Evolutionary conservation across 2,113 vertebrate species (phyloP), one percentile per base, ranked within the genome.

Genomic region (Cercopithecus mona): DNA sequence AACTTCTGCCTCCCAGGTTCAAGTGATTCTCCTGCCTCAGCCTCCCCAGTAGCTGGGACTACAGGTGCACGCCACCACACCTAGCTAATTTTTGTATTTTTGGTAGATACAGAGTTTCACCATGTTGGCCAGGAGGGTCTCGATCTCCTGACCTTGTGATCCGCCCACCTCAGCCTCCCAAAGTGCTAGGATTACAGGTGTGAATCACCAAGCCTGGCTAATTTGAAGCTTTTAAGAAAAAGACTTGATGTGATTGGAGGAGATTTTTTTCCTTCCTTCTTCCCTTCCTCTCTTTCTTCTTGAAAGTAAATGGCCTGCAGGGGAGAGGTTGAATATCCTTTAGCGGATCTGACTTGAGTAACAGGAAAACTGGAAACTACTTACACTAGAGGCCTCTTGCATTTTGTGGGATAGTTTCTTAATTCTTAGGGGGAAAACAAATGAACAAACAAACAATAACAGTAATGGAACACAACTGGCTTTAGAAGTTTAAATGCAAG

Each of bases 401-500:
- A 89, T 92, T 94, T 76, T 73, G 22, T 35, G 5, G 78, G 23
- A 66, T 75, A 50, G 43, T 76, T 95, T 94, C 18, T 76, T 61
- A 72, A 27, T 27, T 27, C 25, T 61, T 27, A 27, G 59, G 4
- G 52, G 52, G 52, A 23, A 4, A 25, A 57, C 55, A 57, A 57
- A 50, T 50, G 48, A 57, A 57, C 55, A 57, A 43, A 66, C 76
- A 55, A 96, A 79, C 17, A 61, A 68, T 88, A 25, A 88, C 6
- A 82, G 23, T 61, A 86, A 78, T 55, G 23, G 75, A 86, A 78
- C 40, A 96, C 89, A 93, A 40, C 6, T 55, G 35, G 52, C 40
- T 82, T 76, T 90, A 80, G 66, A 61, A 59, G 66, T 93, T 90
- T 76, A 86, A 81, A 93, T 48, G 32, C 50, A 95, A 90, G 61